Evolutionary conservation across 37 sponge, comb jelly and placozoan species (phyloP).

Genomic region (Lycopodina hypogea): DNA sequence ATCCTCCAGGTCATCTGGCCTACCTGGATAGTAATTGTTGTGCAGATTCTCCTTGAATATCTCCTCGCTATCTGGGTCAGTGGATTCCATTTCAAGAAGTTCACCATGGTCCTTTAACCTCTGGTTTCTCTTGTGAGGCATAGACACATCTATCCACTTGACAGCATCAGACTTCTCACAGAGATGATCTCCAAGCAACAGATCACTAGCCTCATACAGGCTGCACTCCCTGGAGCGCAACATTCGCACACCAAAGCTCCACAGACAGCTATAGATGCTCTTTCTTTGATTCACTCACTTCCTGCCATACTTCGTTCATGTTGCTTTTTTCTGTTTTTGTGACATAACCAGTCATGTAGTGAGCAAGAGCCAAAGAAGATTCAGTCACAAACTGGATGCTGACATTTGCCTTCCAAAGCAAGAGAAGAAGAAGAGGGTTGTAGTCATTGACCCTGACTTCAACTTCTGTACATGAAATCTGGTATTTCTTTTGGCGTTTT

Average conservation of each 20-base stretch:
- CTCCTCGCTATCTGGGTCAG: slow-evolving; percentile 19
- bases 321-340: slow-evolving; percentile 61
- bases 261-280: slow-evolving; percentile 30
- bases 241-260: slow-evolving; percentile 31
- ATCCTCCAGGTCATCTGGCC: slow-evolving; percentile 44
- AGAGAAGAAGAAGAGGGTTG: slow-evolving; percentile 52
- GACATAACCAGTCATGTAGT: slow-evolving; percentile 57
- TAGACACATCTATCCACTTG: slow-evolving; percentile 35
- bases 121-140: slow-evolving; percentile 35
- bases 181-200: slow-evolving; percentile 48
- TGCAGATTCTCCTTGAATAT: slow-evolving; percentile 34
- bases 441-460: slow-evolving; percentile 58
- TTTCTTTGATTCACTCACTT: slow-evolving; percentile 16
- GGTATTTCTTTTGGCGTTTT: slow-evolving; percentile 24
- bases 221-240: slow-evolving; percentile 43
- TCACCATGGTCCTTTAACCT: slow-evolving; percentile 23
- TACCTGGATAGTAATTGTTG: no score
- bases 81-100: slow-evolving; percentile 28
- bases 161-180: slow-evolving; percentile 43
- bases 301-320: slow-evolving; percentile 58
- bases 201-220: slow-evolving; percentile 51
- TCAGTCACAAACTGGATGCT: slow-evolving; percentile 55
- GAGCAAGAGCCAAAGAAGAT: slow-evolving; percentile 37
- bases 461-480: slow-evolving; percentile 3
- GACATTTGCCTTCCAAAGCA: slow-evolving; percentile 60